A percentile compares a stretch with the other conserved stretches of the same genome.
These are phyloP conservation scores for Machimus rusticus DNA, from an alignment of 2,888 invertebrate genomes.

Conservation along the genomic window DNA sequence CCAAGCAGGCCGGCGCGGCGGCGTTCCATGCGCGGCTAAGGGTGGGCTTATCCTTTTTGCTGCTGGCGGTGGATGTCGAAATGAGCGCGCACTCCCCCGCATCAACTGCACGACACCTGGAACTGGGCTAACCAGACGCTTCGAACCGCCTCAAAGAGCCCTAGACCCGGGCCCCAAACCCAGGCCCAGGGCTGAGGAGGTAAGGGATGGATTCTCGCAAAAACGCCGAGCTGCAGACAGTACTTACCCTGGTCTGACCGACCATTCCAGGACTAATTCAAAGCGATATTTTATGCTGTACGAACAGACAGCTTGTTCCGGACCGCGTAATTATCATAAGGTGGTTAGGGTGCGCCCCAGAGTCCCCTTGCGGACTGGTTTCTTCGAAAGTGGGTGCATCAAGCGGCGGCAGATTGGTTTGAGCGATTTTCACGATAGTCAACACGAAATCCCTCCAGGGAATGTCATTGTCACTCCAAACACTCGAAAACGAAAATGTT, in stretches of 20 bases:
- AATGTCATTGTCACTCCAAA: not conserved
- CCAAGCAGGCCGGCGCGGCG: not conserved
- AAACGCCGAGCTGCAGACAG: not conserved
- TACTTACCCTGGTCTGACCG: not conserved
- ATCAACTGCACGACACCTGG: not conserved
- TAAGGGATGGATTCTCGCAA: not conserved
- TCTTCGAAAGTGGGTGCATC: not conserved
- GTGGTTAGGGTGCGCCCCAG: not conserved
- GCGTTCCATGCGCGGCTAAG: constrained; percentile 19
- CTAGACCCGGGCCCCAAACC: not conserved
- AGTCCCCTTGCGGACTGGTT: not conserved
- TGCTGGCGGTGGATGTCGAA: not conserved
- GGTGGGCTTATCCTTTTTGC: constrained; percentile 17
- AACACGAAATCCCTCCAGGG: not conserved
- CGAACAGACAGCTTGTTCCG: constrained; percentile 41
- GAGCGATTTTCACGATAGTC: not conserved
- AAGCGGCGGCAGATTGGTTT: not conserved
- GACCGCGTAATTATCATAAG: constrained; percentile 37
- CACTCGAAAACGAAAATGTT: not conserved
- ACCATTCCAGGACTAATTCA: constrained; percentile 24
- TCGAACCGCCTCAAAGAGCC: not conserved
- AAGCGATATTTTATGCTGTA: constrained; percentile 33
- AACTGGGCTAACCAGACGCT: not conserved
- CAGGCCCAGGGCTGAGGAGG: not conserved
- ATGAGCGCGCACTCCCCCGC: not conserved